Percentiles rank a stretch among this genome's conserved stretches.
phyloP scores from a whole-genome alignment of 2,113 vertebrate species.

The Callipepla californica region DNA sequence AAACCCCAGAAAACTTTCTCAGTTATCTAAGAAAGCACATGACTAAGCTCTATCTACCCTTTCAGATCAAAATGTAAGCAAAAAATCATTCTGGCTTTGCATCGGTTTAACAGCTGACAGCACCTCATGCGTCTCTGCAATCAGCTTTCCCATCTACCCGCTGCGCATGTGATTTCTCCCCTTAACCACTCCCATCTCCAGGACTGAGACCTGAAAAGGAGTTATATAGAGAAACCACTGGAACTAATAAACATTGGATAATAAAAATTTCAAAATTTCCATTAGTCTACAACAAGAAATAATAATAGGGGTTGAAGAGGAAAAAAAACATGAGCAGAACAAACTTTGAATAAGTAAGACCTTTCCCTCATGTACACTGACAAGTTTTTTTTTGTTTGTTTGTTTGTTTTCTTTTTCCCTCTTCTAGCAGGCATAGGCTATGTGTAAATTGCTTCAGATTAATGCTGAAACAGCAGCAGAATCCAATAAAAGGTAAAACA shows the following conservation, averaged over 20 bases:
- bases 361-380: background rate
- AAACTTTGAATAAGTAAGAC: background rate
- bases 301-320: background rate
- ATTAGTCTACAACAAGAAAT: background rate
- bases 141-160: background rate
- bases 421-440: background rate
- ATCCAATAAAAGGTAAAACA: background rate
- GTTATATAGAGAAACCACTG: background rate
- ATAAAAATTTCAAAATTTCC: background rate
- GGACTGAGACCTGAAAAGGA: background rate
- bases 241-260: background rate
- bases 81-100: background rate
- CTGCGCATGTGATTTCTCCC: background rate
- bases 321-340: background rate
- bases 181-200: background rate
- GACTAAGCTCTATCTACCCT: background rate
- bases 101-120: background rate
- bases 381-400: accelerated
- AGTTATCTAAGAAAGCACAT: background rate
- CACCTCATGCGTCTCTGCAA: background rate
- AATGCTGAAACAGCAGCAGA: background rate
- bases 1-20: background rate
- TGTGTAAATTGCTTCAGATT: background rate
- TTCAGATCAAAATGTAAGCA: background rate
- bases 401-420: background rate